Evolutionary conservation across 1,140 invertebrate species (phyloP).

Genomic region (Drosophila orena): DNA sequence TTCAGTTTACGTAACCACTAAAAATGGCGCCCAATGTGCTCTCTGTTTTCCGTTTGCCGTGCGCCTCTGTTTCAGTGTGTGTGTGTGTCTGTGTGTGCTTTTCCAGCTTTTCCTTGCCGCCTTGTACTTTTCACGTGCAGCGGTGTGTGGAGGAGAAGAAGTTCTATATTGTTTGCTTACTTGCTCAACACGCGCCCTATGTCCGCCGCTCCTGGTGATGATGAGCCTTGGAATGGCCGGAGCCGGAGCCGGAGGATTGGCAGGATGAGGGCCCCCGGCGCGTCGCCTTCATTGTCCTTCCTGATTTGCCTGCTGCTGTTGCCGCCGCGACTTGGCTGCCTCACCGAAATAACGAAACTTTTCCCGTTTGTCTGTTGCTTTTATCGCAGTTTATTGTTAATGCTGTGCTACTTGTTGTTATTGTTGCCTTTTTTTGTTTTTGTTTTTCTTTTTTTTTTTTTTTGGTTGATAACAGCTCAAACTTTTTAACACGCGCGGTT

Average conservation of each 20-base stretch:
- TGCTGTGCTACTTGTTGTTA: conserved; percentile 47
- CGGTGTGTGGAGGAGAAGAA: conserved; percentile 56
- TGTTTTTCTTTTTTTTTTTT: conserved; percentile 7
- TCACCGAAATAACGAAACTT: conserved; percentile 52
- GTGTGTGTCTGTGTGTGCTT: conserved; percentile 14
- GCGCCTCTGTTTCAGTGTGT: background rate
- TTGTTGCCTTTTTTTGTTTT: conserved; percentile 13
- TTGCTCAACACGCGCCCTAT: conserved; percentile 67
- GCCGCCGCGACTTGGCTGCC: conserved; percentile 29
- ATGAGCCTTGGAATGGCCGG: conserved; percentile 3
- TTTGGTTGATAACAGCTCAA: conserved; percentile 59
- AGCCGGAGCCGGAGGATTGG: background rate
- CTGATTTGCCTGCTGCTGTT: conserved; percentile 70
- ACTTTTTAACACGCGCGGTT: conserved; percentile 67
- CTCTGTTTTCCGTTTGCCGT: conserved; percentile 29
- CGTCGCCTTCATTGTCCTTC: conserved; percentile 66
- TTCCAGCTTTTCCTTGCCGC: conserved; percentile 1
- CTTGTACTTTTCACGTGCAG: conserved; percentile 28
- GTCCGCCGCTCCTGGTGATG: conserved; percentile 26
- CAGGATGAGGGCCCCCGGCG: conserved; percentile 52
- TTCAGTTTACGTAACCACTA: conserved; percentile 79
- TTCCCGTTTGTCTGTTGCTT: conserved; percentile 60
- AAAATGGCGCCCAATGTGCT: conserved; percentile 58
- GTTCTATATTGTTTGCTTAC: conserved; percentile 80
- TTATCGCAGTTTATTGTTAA: conserved; percentile 70